Evolutionary conservation across 2,888 invertebrate species (phyloP).

Genomic region (Notodromas monacha): DNA sequence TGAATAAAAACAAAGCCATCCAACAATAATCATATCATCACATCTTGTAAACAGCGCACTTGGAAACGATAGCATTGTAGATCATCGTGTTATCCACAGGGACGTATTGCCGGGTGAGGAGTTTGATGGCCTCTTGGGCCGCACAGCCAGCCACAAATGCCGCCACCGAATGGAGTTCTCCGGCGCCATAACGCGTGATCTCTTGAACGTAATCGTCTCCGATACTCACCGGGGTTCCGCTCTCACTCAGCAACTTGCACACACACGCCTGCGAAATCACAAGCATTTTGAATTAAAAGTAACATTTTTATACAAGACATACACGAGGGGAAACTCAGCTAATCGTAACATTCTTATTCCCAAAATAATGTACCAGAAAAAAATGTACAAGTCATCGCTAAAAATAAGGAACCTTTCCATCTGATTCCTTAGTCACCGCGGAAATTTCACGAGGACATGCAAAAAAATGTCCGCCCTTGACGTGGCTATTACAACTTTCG

Average conservation of each 20-base stretch:
- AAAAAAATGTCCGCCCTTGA: too few relatives aligned
- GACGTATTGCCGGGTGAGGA: slow-evolving; percentile 77
- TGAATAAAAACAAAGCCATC: too few relatives aligned
- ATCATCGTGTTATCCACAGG: slow-evolving; percentile 82
- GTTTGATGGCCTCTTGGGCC: slow-evolving; percentile 81
- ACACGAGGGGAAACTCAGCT: slow-evolving; percentile 9
- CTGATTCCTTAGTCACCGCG: too few relatives aligned
- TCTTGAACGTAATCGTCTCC: slow-evolving; percentile 83
- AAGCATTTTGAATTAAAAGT: neutral
- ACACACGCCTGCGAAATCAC: slow-evolving; percentile 19
- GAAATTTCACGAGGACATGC: too few relatives aligned
- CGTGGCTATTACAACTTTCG: too few relatives aligned
- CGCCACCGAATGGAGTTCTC: slow-evolving; percentile 73
- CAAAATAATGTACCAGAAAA: too few relatives aligned
- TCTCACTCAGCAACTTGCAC: slow-evolving; percentile 42
- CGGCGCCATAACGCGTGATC: slow-evolving; percentile 72
- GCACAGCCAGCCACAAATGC: slow-evolving; percentile 68
- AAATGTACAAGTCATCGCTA: too few relatives aligned
- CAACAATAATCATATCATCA: too few relatives aligned
- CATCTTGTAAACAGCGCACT: slow-evolving; percentile 42
- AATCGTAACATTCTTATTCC: too few relatives aligned
- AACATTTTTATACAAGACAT: too few relatives aligned
- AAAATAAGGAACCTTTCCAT: too few relatives aligned
- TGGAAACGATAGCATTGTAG: slow-evolving; percentile 69
- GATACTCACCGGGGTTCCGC: slow-evolving; percentile 34